Evolutionary conservation across 2,888 invertebrate genomes (phyloP), one percentile per base, ranked within the genome.

Genomic region (Drosophila paranaensis): DNA sequence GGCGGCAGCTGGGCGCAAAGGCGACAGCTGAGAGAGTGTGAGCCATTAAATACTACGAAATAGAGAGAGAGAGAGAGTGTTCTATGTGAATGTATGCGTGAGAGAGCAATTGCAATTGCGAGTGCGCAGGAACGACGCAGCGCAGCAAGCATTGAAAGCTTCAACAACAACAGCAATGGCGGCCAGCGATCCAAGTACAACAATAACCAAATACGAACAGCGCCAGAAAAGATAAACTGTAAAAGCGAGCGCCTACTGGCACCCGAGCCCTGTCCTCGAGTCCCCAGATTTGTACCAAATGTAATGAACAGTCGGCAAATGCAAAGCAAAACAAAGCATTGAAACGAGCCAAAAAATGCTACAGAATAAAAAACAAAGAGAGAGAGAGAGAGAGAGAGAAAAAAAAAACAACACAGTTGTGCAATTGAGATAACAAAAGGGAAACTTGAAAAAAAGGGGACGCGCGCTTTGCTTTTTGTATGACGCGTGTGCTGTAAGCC

Each of bases 381-480:
- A 1, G 20, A 20, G 20, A 20, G 20, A 20, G 20, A 20, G 20
- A 20, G 20, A 20, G 20, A 20, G 20, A 13, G 11, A 20, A 42
- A 20, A 14, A 14, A 69, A 62, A 46, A 27, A 79, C 76, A 87
- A 89, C 74, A 89, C 84, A 85, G 87, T 89, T 85, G 89, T 85
- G 84, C 84, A 85, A 84, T 85, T 83, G 83, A 88, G 87, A 88
- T 83, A 89, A 84, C 84, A 88, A 89, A 83, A 79, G 77, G 70
- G 68, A 74, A 81, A 87, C 84, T 81, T 88, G 75, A 71, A 79
- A 70, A 70, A 86, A 89, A 89, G 82, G 86, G 86, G 86, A 87
- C 88, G 86, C 86, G 79, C 88, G 86, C 89, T 87, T 88, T 87
- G 86, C 86, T 89, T 87, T 89, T 86, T 74, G 76, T 65, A 74